Evolutionary conservation across 1,140 invertebrate genomes (phyloP).

Genomic region (Cydia strobilella): DNA sequence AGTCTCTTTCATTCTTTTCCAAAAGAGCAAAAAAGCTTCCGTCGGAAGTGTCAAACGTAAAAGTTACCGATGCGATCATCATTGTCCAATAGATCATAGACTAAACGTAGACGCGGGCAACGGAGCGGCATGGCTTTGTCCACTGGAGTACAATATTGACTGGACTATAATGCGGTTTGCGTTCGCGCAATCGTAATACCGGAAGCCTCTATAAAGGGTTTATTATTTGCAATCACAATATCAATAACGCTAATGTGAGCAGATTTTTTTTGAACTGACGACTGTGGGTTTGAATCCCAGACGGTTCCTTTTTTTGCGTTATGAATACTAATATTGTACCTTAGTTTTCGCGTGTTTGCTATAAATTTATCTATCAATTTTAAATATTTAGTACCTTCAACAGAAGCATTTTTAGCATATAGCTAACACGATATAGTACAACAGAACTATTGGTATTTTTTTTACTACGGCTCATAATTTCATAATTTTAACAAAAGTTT

Average conservation of each 20-base stretch:
- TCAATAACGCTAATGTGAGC: neutral
- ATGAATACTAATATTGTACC: no score
- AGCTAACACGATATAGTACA: no score
- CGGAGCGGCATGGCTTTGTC: constrained; percentile 6
- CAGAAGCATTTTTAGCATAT: no score
- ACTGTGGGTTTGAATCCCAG: neutral
- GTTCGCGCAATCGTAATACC: neutral
- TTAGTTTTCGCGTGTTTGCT: no score
- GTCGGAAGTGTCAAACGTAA: constrained; percentile 16
- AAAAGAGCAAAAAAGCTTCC: constrained; percentile 10
- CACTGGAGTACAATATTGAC: neutral
- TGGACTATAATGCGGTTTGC: neutral
- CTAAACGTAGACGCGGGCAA: neutral
- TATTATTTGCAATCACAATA: neutral
- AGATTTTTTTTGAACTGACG: neutral
- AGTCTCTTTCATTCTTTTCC: neutral
- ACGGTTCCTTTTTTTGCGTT: no score
- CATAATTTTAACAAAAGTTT: no score
- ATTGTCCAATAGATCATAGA: constrained; percentile 1
- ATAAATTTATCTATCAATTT: no score
- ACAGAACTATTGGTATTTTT: no score
- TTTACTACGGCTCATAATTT: no score
- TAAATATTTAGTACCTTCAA: no score
- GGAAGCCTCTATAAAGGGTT: neutral
- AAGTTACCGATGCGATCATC: constrained; percentile 5